phyloP scores from a whole-genome alignment of 2,113 vertebrate species.

The Engystomops pustulosus region DNA sequence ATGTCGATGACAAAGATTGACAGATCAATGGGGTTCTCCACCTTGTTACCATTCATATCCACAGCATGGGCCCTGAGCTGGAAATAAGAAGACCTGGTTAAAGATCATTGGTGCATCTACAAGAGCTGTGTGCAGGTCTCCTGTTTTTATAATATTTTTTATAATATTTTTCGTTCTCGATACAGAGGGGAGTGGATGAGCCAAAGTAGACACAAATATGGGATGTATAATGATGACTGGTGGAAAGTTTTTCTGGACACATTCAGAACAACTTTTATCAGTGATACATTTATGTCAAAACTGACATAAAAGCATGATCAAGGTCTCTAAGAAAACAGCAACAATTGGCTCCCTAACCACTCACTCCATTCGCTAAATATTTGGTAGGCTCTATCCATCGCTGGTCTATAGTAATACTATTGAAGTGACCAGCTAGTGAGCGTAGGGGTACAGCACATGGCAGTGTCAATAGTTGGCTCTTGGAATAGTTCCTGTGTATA shows the following conservation, averaged over 20 bases:
- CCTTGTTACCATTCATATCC: slow-evolving; percentile 98
- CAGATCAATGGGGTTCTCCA: slow-evolving; percentile 98
- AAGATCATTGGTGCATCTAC: not conserved
- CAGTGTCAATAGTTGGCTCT: too few species aligned
- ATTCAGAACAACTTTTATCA: too few species aligned
- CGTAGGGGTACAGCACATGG: too few species aligned
- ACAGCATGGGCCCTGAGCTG: slow-evolving; percentile 94
- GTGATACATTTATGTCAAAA: too few species aligned
- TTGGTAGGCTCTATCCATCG: too few species aligned
- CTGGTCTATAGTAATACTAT: not conserved
- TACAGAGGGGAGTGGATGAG: not conserved
- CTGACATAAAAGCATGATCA: too few species aligned
- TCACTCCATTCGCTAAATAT: too few species aligned
- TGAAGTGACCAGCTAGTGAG: too few species aligned
- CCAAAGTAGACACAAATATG: not conserved
- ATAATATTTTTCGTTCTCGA: not conserved
- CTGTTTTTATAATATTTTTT: not conserved
- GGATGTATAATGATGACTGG: not conserved
- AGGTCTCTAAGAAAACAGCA: too few species aligned
- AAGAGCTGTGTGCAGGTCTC: not conserved
- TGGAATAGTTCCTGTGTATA: too few species aligned
- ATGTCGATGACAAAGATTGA: slow-evolving; percentile 98
- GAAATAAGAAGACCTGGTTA: slow-evolving; percentile 56
- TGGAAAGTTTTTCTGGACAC: too few species aligned
- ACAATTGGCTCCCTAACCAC: too few species aligned